These are phyloP conservation scores for Lepus townsendii DNA, from an alignment of 2,797 vertebrate species.

Conservation along the genomic window DNA sequence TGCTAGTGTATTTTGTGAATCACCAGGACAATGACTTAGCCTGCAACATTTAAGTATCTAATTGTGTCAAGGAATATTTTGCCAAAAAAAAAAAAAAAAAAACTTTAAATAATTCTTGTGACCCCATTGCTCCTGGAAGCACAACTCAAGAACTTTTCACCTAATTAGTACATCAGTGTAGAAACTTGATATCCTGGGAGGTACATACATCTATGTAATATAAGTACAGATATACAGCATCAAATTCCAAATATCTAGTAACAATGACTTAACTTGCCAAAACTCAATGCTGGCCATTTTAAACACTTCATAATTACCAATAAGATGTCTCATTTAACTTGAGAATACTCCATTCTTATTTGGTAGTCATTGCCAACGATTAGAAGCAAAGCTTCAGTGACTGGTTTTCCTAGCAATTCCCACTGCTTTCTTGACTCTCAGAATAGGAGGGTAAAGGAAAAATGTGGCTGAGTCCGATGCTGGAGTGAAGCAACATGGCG, in stretches of 20 bases:
- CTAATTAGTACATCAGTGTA: slow-evolving; percentile 24
- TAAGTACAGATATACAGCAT: not conserved
- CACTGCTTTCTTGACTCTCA: not conserved
- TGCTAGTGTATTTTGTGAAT: not conserved
- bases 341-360: slow-evolving; percentile 30
- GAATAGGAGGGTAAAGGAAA: too few relatives aligned
- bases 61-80: slow-evolving; percentile 67
- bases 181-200: slow-evolving; percentile 41
- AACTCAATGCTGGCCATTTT: not conserved
- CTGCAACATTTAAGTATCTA: slow-evolving; percentile 77
- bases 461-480: too few relatives aligned
- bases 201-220: not conserved
- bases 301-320: not conserved
- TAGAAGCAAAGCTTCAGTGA: slow-evolving; percentile 28
- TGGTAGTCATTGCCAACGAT: not conserved
- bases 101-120: slow-evolving; percentile 62
- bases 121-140: slow-evolving; percentile 58
- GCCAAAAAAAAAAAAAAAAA: not conserved
- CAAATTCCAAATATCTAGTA: slow-evolving; percentile 34
- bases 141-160: slow-evolving; percentile 22
- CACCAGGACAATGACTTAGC: slow-evolving; percentile 42
- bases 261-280: slow-evolving; percentile 33
- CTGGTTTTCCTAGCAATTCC: not conserved
- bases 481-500: too few relatives aligned
- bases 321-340: slow-evolving; percentile 9